phyloP scores from a whole-genome alignment of 2,113 vertebrate genomes.

The Oryzias curvinotus region DNA sequence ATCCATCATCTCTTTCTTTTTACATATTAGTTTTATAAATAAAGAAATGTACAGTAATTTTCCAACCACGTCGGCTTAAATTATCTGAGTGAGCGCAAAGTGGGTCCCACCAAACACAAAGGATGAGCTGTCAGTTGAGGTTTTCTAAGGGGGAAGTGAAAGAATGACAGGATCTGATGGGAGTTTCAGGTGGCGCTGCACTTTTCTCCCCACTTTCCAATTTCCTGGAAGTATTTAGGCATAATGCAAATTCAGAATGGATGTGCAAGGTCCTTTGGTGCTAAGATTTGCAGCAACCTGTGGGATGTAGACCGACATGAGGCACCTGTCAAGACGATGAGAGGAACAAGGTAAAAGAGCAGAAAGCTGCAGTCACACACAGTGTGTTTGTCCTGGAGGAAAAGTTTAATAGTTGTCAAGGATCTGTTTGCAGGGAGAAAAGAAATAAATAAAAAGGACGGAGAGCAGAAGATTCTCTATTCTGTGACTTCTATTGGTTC shows the following conservation, averaged over 20 bases:
- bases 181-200: no score
- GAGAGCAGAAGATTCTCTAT: conserved; percentile 32
- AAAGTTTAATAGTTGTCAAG: conserved; percentile 15
- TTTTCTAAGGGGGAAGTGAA: conserved; percentile 34
- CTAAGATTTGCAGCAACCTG: conserved; percentile 31
- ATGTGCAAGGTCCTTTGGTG: conserved; percentile 25
- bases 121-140: conserved; percentile 46
- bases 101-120: conserved; percentile 41
- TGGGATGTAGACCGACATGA: conserved; percentile 2
- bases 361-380: conserved; percentile 7
- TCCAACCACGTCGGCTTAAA: conserved; percentile 51
- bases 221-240: conserved; percentile 26
- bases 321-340: conserved; percentile 4
- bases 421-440: conserved; percentile 2
- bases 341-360: conserved; percentile 3
- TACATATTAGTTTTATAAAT: conserved; percentile 69
- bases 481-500: neutral
- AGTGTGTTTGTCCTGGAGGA: conserved; percentile 18
- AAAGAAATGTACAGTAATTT: conserved; percentile 59
- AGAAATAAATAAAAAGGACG: neutral
- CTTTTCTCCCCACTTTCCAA: conserved; percentile 51
- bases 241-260: conserved; percentile 5
- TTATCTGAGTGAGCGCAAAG: conserved; percentile 46
- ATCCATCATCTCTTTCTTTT: conserved; percentile 45
- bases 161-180: neutral